Conservation (phyloP, 1,140 invertebrate species). For the Metaphire vulgaris region DNA sequence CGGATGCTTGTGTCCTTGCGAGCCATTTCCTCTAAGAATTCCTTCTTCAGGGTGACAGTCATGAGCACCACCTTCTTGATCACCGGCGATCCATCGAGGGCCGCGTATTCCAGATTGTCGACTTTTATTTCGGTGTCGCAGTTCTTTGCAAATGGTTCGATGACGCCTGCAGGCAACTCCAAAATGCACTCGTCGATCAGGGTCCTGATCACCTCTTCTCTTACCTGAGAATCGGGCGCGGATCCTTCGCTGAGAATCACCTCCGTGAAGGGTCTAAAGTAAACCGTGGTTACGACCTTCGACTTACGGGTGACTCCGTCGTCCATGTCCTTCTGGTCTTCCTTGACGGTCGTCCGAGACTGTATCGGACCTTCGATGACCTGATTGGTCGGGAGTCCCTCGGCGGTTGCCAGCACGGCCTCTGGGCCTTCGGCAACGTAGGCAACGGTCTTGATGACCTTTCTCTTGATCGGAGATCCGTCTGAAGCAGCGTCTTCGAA, state of each 20-base stretch:
- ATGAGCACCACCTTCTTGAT: background rate
- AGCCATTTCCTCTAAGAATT: background rate
- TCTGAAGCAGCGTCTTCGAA: background rate
- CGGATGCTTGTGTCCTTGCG: background rate
- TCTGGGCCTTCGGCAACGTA: background rate
- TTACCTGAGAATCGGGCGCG: background rate
- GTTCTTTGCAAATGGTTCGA: background rate
- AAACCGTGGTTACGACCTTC: background rate
- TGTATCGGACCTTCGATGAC: background rate
- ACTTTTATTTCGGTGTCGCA: background rate
- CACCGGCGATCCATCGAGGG: background rate
- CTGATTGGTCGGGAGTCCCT: too few relatives aligned
- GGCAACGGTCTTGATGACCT: background rate
- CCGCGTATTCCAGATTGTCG: background rate
- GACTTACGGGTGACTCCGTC: background rate
- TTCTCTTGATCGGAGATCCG: background rate
- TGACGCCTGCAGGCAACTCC: conserved; percentile 4
- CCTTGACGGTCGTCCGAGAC: background rate
- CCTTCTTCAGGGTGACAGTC: background rate
- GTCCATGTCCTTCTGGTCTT: background rate
- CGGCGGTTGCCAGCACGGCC: background rate
- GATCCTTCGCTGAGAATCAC: background rate
- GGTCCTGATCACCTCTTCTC: background rate
- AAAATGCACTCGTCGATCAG: background rate
- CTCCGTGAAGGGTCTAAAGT: background rate